phyloP scores from a whole-genome alignment of 2,113 vertebrate species.

The Scophthalmus maximus region DNA sequence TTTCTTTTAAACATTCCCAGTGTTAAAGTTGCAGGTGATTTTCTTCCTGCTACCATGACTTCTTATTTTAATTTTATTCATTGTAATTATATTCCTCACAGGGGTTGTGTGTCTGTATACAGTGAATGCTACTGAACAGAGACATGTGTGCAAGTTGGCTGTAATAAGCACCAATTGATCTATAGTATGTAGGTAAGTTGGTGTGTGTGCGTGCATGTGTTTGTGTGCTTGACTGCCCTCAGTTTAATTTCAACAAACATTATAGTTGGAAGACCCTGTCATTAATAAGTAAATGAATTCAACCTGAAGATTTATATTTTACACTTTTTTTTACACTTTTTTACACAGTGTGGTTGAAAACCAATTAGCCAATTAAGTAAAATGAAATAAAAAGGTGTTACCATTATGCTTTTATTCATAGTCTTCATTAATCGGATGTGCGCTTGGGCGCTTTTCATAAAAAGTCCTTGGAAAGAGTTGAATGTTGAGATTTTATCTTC shows the following conservation, averaged over 20 bases:
- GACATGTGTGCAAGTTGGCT: slow-evolving; percentile 55
- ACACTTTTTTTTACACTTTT: not conserved
- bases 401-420: too few species aligned
- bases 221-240: slow-evolving; percentile 58
- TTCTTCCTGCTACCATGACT: slow-evolving; percentile 51
- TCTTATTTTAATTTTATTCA: slow-evolving; percentile 56
- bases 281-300: not conserved
- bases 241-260: slow-evolving; percentile 42
- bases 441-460: not conserved
- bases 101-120: slow-evolving; percentile 63
- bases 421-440: too few species aligned
- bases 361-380: too few species aligned
- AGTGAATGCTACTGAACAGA: slow-evolving; percentile 66
- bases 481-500: too few species aligned
- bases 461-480: too few species aligned
- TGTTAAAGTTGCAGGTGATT: slow-evolving; percentile 71
- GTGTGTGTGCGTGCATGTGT: slow-evolving; percentile 49
- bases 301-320: not conserved
- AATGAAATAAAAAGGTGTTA: too few species aligned
- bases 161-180: slow-evolving; percentile 52
- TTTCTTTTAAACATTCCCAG: slow-evolving; percentile 64
- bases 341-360: too few species aligned
- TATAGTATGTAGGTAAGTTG: slow-evolving; percentile 50
- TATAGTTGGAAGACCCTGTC: slow-evolving; percentile 32
- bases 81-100: slow-evolving; percentile 46